A percentile compares a stretch with the other conserved stretches of the same genome.
These are phyloP conservation scores for Adelognathus sp. DNA, from an alignment of 2,888 invertebrate species.

Conservation along the genomic window DNA sequence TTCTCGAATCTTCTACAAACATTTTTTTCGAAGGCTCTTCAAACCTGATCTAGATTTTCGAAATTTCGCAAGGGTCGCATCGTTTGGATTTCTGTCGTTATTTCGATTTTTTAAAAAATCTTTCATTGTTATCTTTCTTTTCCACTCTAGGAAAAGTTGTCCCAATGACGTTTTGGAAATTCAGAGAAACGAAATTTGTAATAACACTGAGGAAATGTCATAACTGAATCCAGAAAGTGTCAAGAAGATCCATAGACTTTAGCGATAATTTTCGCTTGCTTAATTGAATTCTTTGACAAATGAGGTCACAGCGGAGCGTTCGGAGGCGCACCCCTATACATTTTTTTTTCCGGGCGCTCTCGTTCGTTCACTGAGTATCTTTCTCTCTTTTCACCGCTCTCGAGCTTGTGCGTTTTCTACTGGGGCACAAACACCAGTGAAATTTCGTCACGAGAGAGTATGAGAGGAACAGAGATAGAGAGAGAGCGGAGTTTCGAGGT, in stretches of 20 bases:
- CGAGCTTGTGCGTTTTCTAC: background rate
- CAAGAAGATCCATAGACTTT: background rate
- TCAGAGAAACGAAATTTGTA: too few relatives aligned
- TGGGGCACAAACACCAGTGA: background rate
- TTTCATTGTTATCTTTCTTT: too few relatives aligned
- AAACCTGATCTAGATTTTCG: background rate
- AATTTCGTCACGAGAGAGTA: slow-evolving; percentile 26
- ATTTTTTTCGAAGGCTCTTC: background rate
- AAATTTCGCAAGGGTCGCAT: background rate
- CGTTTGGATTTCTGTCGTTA: too few relatives aligned
- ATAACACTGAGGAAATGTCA: too few relatives aligned
- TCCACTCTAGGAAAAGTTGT: too few relatives aligned
- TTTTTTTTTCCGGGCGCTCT: background rate
- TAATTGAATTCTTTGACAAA: slow-evolving; percentile 2
- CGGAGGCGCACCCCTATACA: background rate
- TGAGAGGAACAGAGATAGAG: background rate
- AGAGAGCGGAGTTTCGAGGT: slow-evolving; percentile 22
- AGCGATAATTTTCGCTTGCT: background rate
- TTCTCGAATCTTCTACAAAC: background rate
- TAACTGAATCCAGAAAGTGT: too few relatives aligned
- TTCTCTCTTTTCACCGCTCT: background rate
- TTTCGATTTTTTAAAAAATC: too few relatives aligned
- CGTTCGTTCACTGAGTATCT: background rate
- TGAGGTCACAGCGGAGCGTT: background rate
- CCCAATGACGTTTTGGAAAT: too few relatives aligned